phyloP scores from a whole-genome alignment of 2,113 vertebrate species.

The Oriolus oriolus region DNA sequence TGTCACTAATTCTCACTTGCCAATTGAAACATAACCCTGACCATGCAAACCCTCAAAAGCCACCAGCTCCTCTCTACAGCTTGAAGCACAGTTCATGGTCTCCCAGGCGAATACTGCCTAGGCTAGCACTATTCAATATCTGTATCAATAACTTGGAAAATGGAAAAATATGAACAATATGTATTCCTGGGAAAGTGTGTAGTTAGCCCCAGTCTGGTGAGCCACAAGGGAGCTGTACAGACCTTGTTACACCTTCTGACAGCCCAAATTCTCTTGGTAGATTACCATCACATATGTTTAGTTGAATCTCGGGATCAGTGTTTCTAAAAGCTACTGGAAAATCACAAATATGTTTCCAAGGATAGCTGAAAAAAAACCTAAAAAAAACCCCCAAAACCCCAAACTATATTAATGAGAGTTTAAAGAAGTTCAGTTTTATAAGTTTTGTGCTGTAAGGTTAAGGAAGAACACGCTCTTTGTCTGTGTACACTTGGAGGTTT shows the following conservation, averaged over 20 bases:
- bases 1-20: background rate
- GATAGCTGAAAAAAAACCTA: background rate
- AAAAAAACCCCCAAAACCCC: fast-evolving
- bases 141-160: background rate
- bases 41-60: background rate
- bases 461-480: background rate
- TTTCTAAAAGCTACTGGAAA: background rate
- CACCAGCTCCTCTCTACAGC: background rate
- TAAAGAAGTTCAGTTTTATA: background rate
- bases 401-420: background rate
- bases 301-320: background rate
- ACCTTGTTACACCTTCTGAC: background rate
- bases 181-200: background rate
- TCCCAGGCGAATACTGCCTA: background rate
- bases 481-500: background rate
- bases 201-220: background rate
- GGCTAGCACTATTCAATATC: fast-evolving
- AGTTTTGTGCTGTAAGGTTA: background rate
- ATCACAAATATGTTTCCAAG: background rate
- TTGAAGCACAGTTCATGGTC: fast-evolving
- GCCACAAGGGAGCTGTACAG: background rate
- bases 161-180: background rate
- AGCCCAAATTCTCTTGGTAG: background rate
- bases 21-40: background rate
- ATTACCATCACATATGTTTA: background rate